Evolutionary conservation across 64 coral and sea anemone genomes (phyloP).

Genomic region (Cladopsammia gracilis): DNA sequence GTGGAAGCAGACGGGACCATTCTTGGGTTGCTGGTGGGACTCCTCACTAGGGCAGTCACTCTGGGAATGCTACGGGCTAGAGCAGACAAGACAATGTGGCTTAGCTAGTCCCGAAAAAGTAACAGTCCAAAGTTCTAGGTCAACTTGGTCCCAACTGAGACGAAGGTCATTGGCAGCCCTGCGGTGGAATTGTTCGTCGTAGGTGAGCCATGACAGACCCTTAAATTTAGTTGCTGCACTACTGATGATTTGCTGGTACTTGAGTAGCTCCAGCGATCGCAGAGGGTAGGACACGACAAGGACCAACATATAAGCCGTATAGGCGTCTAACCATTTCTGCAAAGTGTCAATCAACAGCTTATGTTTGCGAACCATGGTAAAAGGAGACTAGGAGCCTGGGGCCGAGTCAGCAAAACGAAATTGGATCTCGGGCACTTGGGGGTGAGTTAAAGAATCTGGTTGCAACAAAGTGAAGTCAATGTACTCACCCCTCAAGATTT

Average conservation of each 20-base stretch:
- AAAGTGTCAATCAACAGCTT: too few species aligned
- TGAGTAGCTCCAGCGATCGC: too few species aligned
- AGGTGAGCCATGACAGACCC: not conserved
- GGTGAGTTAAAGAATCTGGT: not conserved
- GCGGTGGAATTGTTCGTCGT: not conserved
- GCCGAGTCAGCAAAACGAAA: not conserved
- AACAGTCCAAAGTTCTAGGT: not conserved
- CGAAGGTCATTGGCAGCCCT: not conserved
- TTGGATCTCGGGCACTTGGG: not conserved
- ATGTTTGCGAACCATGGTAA: too few species aligned
- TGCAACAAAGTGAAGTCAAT: not conserved
- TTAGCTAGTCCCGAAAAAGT: not conserved
- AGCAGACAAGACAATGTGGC: too few species aligned
- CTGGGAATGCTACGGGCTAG: too few species aligned
- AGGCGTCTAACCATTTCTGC: too few species aligned
- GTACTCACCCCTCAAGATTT: not conserved
- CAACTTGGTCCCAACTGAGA: not conserved
- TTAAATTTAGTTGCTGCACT: not conserved
- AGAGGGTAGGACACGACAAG: too few species aligned
- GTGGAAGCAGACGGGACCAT: not conserved
- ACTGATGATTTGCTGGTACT: too few species aligned
- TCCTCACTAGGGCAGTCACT: not conserved
- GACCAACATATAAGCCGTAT: too few species aligned
- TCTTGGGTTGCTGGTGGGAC: not conserved
- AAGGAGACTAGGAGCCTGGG: too few species aligned